A percentile compares a stretch with the other conserved stretches of the same genome.
Conservation (phyloP, 2,888 invertebrate species). For the Flabesymbios commensalis region DNA sequence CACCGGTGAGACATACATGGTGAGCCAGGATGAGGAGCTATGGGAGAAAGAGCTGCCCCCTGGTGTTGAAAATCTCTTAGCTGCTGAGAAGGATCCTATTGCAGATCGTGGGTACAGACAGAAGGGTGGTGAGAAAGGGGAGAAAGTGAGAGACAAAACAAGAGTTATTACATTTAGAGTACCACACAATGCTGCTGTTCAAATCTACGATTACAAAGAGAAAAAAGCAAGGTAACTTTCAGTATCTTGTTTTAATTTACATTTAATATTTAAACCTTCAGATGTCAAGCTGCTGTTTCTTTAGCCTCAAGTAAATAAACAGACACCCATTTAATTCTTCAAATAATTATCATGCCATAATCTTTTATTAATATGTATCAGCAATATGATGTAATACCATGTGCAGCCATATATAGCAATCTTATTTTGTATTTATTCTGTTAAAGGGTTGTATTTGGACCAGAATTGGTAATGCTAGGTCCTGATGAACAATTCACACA, state of each 20-base stretch:
- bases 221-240: conserved; percentile 61
- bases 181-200: conserved; percentile 65
- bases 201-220: conserved; percentile 65
- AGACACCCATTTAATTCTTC: background rate
- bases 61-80: conserved; percentile 57
- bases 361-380: no score
- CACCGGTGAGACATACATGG: conserved; percentile 64
- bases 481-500: conserved; percentile 66
- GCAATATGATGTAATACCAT: no score
- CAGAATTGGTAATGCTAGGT: conserved; percentile 65
- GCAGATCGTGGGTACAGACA: conserved; percentile 57
- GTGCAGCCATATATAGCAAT: background rate
- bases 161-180: conserved; percentile 62
- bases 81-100: conserved; percentile 59
- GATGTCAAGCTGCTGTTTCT: no score
- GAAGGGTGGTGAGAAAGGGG: background rate
- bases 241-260: background rate
- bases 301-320: background rate
- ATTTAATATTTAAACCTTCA: background rate
- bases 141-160: conserved; percentile 29
- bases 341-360: background rate
- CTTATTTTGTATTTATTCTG: background rate
- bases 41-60: conserved; percentile 61
- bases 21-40: conserved; percentile 63
- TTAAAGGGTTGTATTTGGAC: conserved; percentile 64